Evolutionary conservation across 2,113 vertebrate species (phyloP).

Genomic region (Ranitomeya imitator): DNA sequence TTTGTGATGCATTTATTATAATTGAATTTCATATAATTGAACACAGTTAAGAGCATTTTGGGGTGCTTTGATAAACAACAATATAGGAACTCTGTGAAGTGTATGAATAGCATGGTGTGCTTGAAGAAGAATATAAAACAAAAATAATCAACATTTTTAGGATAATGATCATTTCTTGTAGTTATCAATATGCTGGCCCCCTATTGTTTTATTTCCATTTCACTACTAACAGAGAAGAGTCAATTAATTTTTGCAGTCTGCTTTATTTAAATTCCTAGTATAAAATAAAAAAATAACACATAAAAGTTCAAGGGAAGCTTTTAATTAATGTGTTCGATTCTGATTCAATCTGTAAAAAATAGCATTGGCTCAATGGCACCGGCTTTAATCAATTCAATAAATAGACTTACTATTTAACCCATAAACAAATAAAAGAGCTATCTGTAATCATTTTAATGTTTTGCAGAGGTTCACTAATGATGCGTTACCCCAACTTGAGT

Average conservation of each 20-base stretch:
- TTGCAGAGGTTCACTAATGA: neutral
- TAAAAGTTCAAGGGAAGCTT: constrained; percentile 17
- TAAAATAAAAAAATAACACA: constrained; percentile 7
- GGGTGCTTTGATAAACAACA: constrained; percentile 42
- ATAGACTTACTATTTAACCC: too few species aligned
- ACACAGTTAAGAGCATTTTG: constrained; percentile 36
- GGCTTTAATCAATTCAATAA: neutral
- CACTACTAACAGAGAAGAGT: constrained; percentile 11
- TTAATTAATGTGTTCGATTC: constrained; percentile 2
- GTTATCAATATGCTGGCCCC: constrained; percentile 51
- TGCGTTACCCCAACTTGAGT: too few species aligned
- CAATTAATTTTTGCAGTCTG: constrained; percentile 50
- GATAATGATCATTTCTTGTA: constrained; percentile 40
- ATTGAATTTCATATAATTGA: constrained; percentile 51
- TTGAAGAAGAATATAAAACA: constrained; percentile 36
- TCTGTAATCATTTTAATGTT: neutral
- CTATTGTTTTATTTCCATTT: constrained; percentile 51
- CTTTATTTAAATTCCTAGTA: constrained; percentile 27
- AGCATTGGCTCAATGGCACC: neutral
- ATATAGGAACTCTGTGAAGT: constrained; percentile 26
- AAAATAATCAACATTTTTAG: constrained; percentile 40
- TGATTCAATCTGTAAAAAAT: neutral
- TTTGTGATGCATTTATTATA: constrained; percentile 49
- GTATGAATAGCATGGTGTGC: constrained; percentile 39
- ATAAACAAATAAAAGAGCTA: neutral